Evolutionary conservation across 2,888 invertebrate species (phyloP).

Genomic region (Phrixothrix hirtus): DNA sequence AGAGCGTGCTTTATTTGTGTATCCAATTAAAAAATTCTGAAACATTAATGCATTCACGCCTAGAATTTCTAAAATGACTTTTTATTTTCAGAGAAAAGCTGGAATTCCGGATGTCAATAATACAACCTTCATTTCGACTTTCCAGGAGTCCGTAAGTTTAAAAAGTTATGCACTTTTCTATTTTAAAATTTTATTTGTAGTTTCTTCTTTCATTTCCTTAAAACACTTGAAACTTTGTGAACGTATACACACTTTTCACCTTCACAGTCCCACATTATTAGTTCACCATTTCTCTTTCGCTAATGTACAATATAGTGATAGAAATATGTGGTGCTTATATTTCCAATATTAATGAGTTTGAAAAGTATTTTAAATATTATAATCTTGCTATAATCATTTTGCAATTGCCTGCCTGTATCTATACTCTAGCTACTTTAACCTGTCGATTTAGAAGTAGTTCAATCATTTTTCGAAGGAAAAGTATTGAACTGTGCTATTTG

Average conservation of each 20-base stretch:
- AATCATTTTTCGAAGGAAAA: slow-evolving; percentile 11
- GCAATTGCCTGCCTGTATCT: slow-evolving; percentile 28
- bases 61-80: too few relatives aligned
- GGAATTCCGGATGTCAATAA: slow-evolving; percentile 53
- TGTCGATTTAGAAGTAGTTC: slow-evolving; percentile 8
- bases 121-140: slow-evolving; percentile 50
- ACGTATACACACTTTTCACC: not conserved
- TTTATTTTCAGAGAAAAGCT: slow-evolving; percentile 56
- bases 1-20: too few relatives aligned
- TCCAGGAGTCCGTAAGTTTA: slow-evolving; percentile 49
- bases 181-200: slow-evolving; percentile 6
- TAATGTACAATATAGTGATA: slow-evolving; percentile 42
- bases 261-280: slow-evolving; percentile 4
- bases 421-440: not conserved
- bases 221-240: not conserved
- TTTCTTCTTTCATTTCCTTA: not conserved
- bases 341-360: too few relatives aligned
- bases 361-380: slow-evolving; percentile 1
- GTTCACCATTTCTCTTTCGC: slow-evolving; percentile 14
- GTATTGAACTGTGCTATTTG: slow-evolving; percentile 16
- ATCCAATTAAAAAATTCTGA: too few relatives aligned
- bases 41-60: too few relatives aligned
- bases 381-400: slow-evolving; percentile 36
- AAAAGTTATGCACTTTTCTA: slow-evolving; percentile 5
- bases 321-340: slow-evolving; percentile 56